Conservation (phyloP, 1,140 invertebrate species). For the Musca domestica region DNA sequence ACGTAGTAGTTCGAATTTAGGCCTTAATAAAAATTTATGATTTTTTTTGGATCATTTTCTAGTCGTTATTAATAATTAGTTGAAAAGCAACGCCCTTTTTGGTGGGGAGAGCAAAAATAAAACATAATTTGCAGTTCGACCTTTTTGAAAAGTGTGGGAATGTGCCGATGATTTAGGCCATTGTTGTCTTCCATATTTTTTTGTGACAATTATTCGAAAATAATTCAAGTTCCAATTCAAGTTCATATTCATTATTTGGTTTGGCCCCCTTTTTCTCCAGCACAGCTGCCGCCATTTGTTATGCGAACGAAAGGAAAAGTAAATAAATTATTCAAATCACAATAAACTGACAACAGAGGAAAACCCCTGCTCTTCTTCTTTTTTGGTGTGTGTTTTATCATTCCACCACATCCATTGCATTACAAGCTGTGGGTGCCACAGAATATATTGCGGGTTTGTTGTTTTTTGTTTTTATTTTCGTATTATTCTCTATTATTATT, state of each 20-base stretch:
- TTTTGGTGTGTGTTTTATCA: too few species aligned
- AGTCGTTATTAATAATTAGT: too few species aligned
- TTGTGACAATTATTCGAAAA: too few species aligned
- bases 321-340: conserved; percentile 7
- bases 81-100: not conserved
- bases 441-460: too few species aligned
- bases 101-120: too few species aligned
- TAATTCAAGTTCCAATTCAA: not conserved
- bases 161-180: too few species aligned
- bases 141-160: too few species aligned
- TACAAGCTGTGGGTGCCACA: not conserved
- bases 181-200: too few species aligned
- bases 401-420: too few species aligned
- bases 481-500: not conserved
- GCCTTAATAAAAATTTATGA: conserved; percentile 3
- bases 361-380: not conserved
- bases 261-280: not conserved
- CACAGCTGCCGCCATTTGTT: too few species aligned
- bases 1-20: not conserved
- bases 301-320: conserved; percentile 15
- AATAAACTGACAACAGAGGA: too few species aligned
- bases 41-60: not conserved
- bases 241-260: conserved; percentile 10
- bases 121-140: too few species aligned
- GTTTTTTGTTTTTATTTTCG: not conserved